Conservation (phyloP, 23 tunicate genomes). For the Ciona savignyi region DNA sequence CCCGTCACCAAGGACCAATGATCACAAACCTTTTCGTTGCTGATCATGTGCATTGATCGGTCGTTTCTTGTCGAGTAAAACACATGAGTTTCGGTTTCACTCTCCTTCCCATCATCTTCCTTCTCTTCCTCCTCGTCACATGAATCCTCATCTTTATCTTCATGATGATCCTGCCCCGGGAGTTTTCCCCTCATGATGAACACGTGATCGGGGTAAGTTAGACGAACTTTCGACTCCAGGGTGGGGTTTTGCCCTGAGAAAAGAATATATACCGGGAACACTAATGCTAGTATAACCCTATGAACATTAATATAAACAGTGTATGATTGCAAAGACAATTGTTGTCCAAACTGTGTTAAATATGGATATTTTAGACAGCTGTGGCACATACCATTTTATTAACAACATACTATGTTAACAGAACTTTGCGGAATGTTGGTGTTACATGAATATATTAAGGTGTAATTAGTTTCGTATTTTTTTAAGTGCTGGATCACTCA, state of each 20-base stretch:
- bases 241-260: slow-evolving; percentile 32
- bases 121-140: slow-evolving; percentile 1
- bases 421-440: too few species aligned
- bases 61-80: slow-evolving; percentile 33
- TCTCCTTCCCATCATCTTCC: slow-evolving; percentile 16
- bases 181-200: slow-evolving; percentile 30
- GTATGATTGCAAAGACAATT: neutral
- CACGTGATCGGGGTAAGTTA: slow-evolving; percentile 28
- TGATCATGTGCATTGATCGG: slow-evolving; percentile 21
- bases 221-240: slow-evolving; percentile 6
- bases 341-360: too few species aligned
- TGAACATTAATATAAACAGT: neutral
- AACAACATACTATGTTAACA: too few species aligned
- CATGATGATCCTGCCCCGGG: slow-evolving; percentile 13
- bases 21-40: too few species aligned
- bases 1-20: too few species aligned
- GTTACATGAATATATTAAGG: too few species aligned
- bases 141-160: neutral
- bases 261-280: neutral
- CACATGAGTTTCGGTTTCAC: slow-evolving; percentile 3
- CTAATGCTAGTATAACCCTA: too few species aligned
- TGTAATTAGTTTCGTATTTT: too few species aligned
- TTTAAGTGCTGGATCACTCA: too few species aligned
- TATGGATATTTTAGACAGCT: too few species aligned
- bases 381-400: too few species aligned